Evolutionary conservation across 2,113 vertebrate genomes (phyloP), one percentile per base, ranked within the genome.

Genomic region (Ancistrus triradiatus): DNA sequence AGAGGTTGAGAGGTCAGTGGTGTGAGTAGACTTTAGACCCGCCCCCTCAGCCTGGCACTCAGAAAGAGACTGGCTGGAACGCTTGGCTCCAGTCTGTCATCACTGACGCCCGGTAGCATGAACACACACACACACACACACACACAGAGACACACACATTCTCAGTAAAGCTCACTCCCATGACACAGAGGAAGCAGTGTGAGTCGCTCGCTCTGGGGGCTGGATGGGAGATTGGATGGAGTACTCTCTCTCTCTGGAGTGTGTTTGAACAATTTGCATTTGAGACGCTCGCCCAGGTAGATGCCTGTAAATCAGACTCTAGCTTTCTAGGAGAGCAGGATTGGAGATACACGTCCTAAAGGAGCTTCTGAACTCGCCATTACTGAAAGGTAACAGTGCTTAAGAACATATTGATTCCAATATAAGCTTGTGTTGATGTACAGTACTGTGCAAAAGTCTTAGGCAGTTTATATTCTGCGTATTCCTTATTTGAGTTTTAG

Each of bases 61-160:
- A 88, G 78, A 82, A 62, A 84, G 73, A 69, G 25, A 1, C 74
- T 68, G 44, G 50, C 22, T 83, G 85, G 87, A 89, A 85, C 74
- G 57, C 74, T 80, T 76, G 79, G 63, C 76, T 81, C 56, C 42
- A 64, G 77, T 83, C 70, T 68, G 74, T 68, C 71, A 68, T 78
- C 72, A 74, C 77, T 74, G 31, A 70, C 66, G 76, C 78, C 72
- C 72, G 69, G 76, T 68, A 42, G 67, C 81, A 78, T 70, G 75
- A 75, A 52, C 62, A 31, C 74, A 61, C 49, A 28, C 14, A 31
- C 79, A 56, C 62, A 24, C 59, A 21, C 52, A 7, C 59, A 6
- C 31, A 7, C 56, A 18, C 65, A 65, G 55, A 72, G 68, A 66
- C 59, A 63, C 57, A 57, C 44, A 48, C 55, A 66, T 50, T 61